phyloP scores from a whole-genome alignment of 2,113 vertebrate genomes.

The Ondatra zibethicus region DNA sequence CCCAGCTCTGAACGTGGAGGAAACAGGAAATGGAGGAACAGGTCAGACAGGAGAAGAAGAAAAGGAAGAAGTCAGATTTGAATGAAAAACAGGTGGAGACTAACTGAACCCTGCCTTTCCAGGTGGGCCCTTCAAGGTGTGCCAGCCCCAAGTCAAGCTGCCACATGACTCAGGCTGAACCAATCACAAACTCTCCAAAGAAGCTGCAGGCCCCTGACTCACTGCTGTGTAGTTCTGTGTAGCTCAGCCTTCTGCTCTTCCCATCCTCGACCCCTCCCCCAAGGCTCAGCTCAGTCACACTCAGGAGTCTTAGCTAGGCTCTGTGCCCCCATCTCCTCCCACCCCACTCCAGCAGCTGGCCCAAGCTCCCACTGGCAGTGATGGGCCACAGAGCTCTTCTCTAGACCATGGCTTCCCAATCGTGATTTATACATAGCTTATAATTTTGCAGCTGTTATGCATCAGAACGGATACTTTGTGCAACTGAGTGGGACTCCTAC shows the following conservation, averaged over 20 bases:
- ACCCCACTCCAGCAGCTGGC: not conserved
- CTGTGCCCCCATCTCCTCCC: not conserved
- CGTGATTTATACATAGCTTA: not conserved
- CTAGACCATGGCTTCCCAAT: not conserved
- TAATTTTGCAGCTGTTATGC: not conserved
- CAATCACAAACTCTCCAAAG: not conserved
- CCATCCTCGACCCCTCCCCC: not conserved
- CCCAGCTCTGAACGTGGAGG: not conserved
- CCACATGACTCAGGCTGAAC: not conserved
- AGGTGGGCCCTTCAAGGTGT: not conserved
- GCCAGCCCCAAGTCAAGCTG: fast-evolving
- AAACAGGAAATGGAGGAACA: not conserved
- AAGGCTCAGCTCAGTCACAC: not conserved
- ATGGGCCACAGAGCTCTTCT: not conserved
- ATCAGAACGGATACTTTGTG: constrained; percentile 53
- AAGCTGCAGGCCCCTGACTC: fast-evolving
- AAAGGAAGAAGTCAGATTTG: not conserved
- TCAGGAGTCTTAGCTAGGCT: not conserved
- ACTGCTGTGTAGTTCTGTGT: too few species aligned
- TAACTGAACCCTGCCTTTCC: not conserved
- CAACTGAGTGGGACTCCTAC: not conserved
- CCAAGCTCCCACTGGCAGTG: not conserved
- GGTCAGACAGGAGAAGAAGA: too few species aligned
- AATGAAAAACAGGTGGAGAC: not conserved
- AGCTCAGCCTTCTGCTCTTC: not conserved